Percentiles rank a stretch among this genome's conserved stretches.
Conservation (phyloP, 2,797 vertebrate genomes). For the Capromys pilorides region DNA sequence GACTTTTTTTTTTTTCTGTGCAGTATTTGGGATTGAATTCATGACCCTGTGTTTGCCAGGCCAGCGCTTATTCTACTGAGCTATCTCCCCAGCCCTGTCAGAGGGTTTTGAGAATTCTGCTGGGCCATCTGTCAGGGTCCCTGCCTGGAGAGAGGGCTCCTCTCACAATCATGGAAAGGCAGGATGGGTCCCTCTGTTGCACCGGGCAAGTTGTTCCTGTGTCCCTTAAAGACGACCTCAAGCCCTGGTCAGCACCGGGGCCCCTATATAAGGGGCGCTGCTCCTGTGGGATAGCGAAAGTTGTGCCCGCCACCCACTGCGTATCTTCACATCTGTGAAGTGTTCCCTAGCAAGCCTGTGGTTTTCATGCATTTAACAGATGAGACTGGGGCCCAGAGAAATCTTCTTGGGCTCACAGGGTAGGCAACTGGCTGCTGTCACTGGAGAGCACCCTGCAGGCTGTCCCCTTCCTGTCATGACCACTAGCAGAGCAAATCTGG, state of each 20-base stretch:
- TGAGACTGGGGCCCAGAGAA: neutral
- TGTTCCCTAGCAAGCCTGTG: neutral
- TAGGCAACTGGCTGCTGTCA: neutral
- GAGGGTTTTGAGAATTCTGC: neutral
- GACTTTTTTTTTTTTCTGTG: no score
- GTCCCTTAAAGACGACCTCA: neutral
- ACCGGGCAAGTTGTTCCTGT: neutral
- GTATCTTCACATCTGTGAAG: neutral
- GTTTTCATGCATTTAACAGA: no score
- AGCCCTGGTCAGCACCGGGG: neutral
- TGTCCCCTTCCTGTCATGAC: no score
- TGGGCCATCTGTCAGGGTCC: neutral
- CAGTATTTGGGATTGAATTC: no score
- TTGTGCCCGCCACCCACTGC: rapidly evolving
- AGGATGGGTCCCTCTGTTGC: neutral
- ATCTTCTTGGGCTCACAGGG: neutral
- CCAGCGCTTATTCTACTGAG: no score
- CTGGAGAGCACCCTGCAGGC: neutral
- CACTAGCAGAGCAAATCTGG: no score
- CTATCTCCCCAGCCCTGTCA: no score
- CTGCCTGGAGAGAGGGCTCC: neutral
- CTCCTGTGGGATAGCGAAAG: neutral
- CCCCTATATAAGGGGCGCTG: neutral
- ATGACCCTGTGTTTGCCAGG: no score
- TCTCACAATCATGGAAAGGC: rapidly evolving